Conservation (phyloP, 2,113 vertebrate genomes). For the Pteropus alecto region DNA sequence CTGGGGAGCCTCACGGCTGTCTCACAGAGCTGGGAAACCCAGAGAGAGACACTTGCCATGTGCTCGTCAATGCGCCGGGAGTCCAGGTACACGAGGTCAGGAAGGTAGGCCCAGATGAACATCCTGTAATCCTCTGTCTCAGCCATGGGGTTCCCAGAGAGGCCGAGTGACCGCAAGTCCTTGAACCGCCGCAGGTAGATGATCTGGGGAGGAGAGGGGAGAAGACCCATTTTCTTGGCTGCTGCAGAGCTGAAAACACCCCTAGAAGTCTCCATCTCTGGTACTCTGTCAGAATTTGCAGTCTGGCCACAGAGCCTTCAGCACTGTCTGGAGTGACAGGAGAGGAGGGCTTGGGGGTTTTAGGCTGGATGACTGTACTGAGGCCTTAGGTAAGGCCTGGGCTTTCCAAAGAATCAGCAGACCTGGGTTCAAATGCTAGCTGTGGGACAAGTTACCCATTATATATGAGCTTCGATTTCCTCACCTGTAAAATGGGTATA, state of each 20-base stretch:
- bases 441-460: background rate
- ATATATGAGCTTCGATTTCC: background rate
- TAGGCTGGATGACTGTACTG: background rate
- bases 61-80: constrained; percentile 83
- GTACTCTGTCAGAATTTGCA: background rate
- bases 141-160: constrained; percentile 89
- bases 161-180: constrained; percentile 83
- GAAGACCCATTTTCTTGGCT: background rate
- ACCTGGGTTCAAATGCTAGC: background rate
- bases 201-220: constrained; percentile 80
- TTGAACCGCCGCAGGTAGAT: constrained; percentile 89
- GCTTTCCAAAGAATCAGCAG: background rate
- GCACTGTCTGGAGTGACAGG: rapidly evolving
- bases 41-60: constrained; percentile 81
- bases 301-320: background rate
- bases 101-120: constrained; percentile 88
- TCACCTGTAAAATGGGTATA: background rate
- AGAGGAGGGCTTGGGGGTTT: background rate
- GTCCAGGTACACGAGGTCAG: constrained; percentile 89
- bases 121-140: constrained; percentile 80
- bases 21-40: background rate
- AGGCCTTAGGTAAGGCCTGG: background rate
- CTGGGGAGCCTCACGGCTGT: background rate
- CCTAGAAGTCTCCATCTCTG: background rate
- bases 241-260: background rate